Evolutionary conservation across 2,888 invertebrate genomes (phyloP).

Genomic region (Ferdinandea cuprea): DNA sequence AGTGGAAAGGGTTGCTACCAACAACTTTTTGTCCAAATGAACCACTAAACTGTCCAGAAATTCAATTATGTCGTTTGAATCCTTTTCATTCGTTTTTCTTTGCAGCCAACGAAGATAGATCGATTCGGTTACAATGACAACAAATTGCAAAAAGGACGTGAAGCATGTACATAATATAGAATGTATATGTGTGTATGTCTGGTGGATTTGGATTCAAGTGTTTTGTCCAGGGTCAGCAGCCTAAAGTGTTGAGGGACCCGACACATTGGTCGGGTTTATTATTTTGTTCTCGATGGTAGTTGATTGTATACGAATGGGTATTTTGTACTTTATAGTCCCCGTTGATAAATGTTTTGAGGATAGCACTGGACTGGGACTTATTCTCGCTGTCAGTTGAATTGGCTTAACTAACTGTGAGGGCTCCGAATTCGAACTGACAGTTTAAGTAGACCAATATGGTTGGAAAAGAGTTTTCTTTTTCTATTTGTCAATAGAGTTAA

Average conservation of each 20-base stretch:
- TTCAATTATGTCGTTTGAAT: slow-evolving; percentile 60
- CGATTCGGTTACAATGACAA: slow-evolving; percentile 57
- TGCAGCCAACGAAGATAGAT: slow-evolving; percentile 57
- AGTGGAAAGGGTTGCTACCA: background rate
- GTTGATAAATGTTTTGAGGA: slow-evolving; percentile 35
- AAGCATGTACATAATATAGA: background rate
- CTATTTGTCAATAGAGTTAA: slow-evolving; percentile 33
- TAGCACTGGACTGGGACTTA: slow-evolving; percentile 23
- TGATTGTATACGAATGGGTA: background rate
- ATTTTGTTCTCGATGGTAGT: background rate
- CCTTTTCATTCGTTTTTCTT: background rate
- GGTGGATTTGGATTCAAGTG: slow-evolving; percentile 21
- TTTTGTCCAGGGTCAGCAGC: slow-evolving; percentile 36
- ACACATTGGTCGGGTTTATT: slow-evolving; percentile 30
- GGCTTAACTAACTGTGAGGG: slow-evolving; percentile 29
- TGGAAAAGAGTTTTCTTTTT: background rate
- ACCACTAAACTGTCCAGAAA: slow-evolving; percentile 64
- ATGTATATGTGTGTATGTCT: slow-evolving; percentile 1
- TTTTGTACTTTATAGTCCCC: slow-evolving; percentile 27
- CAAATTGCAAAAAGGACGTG: slow-evolving; percentile 48
- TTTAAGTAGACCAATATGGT: slow-evolving; percentile 43
- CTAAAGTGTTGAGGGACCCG: slow-evolving; percentile 36
- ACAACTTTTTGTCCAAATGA: slow-evolving; percentile 39
- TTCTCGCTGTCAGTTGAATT: slow-evolving; percentile 44
- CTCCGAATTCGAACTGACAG: slow-evolving; percentile 23